These are phyloP conservation scores for Eulithis testata DNA, from an alignment of 2,888 invertebrate species.

Conservation along the genomic window DNA sequence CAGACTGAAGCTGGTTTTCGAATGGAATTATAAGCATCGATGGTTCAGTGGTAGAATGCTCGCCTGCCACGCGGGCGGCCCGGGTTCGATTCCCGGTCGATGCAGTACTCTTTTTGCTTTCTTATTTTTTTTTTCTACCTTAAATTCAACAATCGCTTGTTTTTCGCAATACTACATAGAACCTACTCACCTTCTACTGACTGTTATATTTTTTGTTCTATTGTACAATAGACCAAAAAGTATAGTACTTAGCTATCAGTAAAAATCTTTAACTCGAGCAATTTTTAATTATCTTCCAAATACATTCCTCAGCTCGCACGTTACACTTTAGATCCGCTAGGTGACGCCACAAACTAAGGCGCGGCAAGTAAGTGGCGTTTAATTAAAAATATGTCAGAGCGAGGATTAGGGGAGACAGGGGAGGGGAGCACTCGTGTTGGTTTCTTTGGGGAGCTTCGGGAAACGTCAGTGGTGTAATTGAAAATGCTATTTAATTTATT, in stretches of 20 bases:
- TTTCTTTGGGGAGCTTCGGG: slow-evolving; percentile 30
- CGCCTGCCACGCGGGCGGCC: slow-evolving; percentile 86
- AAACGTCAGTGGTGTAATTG: slow-evolving; percentile 28
- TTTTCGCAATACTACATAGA: too few species aligned
- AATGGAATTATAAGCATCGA: slow-evolving; percentile 63
- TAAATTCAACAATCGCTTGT: too few species aligned
- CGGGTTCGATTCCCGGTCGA: slow-evolving; percentile 86
- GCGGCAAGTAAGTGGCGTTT: slow-evolving; percentile 67
- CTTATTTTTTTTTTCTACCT: background rate
- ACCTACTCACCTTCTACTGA: too few species aligned
- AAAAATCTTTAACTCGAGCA: background rate
- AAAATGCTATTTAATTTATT: slow-evolving; percentile 36
- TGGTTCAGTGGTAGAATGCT: slow-evolving; percentile 84
- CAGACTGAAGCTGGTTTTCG: slow-evolving; percentile 5
- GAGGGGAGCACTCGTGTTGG: slow-evolving; percentile 17
- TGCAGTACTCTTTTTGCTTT: slow-evolving; percentile 55
- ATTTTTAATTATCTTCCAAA: background rate
- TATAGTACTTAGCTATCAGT: too few species aligned
- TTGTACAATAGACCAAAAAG: too few species aligned
- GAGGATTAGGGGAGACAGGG: slow-evolving; percentile 31
- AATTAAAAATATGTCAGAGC: slow-evolving; percentile 77
- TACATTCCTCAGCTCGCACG: background rate
- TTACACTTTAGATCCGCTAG: slow-evolving; percentile 19
- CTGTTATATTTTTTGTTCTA: too few species aligned
- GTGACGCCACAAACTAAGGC: slow-evolving; percentile 33